Evolutionary conservation across 2,113 vertebrate genomes (phyloP).

Genomic region (Brienomyrus longianalis): DNA sequence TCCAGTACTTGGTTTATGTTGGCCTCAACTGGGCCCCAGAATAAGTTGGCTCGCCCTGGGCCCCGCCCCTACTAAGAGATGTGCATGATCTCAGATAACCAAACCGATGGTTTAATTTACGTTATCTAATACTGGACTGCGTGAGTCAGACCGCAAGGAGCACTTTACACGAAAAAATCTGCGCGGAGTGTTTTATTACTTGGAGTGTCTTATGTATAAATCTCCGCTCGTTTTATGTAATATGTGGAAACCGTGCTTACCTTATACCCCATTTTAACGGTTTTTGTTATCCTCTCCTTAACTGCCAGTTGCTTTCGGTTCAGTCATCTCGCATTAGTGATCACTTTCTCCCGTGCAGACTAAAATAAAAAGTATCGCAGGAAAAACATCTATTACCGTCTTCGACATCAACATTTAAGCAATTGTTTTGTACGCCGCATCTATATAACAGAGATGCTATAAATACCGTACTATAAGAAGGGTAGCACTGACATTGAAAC

Average conservation of each 20-base stretch:
- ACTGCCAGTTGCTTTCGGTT: not conserved
- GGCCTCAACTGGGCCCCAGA: not conserved
- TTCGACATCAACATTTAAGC: not conserved
- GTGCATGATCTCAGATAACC: not conserved
- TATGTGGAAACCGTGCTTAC: not conserved
- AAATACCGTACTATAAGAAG: not conserved
- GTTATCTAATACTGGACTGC: not conserved
- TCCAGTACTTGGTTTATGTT: not conserved
- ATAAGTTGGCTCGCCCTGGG: not conserved
- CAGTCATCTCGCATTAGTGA: not conserved
- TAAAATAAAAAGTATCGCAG: not conserved
- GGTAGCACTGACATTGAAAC: not conserved
- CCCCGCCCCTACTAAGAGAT: not conserved
- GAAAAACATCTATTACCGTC: not conserved
- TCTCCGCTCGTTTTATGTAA: not conserved
- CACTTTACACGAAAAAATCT: not conserved
- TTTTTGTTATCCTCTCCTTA: not conserved
- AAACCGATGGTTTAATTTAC: not conserved
- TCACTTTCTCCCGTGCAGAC: not conserved
- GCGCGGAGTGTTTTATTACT: not conserved
- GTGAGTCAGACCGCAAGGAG: not conserved
- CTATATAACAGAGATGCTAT: not conserved
- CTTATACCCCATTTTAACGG: slow-evolving; percentile 12
- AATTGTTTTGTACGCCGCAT: not conserved
- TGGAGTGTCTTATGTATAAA: not conserved